These are phyloP conservation scores for Venturia canescens DNA, from an alignment of 1,140 invertebrate species.

Conservation along the genomic window DNA sequence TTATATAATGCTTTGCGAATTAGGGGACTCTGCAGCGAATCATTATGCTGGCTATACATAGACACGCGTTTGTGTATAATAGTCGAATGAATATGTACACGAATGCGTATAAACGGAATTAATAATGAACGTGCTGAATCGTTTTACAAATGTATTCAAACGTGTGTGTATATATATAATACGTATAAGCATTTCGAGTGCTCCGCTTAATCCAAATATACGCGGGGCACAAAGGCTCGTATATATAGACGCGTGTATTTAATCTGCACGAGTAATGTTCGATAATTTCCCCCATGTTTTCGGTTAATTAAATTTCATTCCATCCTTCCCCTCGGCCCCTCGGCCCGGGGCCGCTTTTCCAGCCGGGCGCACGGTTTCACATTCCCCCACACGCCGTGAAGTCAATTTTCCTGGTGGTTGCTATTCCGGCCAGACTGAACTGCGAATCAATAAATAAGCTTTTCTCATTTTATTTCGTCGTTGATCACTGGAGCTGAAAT, in stretches of 20 bases:
- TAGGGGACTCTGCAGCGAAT: conserved; percentile 5
- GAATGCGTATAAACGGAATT: not conserved
- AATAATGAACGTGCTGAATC: conserved; percentile 16
- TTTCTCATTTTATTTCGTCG: not conserved
- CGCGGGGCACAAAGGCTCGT: not conserved
- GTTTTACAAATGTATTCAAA: conserved; percentile 19
- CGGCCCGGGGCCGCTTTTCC: conserved; percentile 59
- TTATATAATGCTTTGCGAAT: conserved; percentile 13
- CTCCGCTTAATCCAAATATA: not conserved
- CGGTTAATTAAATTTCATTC: conserved; percentile 68
- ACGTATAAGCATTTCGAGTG: not conserved
- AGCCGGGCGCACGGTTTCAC: conserved; percentile 45
- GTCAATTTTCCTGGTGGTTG: conserved; percentile 53
- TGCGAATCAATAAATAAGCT: conserved; percentile 59
- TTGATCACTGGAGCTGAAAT: no score
- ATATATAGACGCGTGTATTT: conserved; percentile 17
- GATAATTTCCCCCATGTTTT: conserved; percentile 63
- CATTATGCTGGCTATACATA: not conserved
- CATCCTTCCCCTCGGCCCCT: conserved; percentile 37
- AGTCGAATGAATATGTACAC: not conserved
- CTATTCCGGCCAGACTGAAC: not conserved
- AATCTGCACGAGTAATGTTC: conserved; percentile 53
- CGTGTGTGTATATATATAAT: not conserved
- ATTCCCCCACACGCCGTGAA: conserved; percentile 43
- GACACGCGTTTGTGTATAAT: not conserved